Base-by-base conservation (phyloP, 1,140 invertebrate genomes). In the Planococcus citri region DNA sequence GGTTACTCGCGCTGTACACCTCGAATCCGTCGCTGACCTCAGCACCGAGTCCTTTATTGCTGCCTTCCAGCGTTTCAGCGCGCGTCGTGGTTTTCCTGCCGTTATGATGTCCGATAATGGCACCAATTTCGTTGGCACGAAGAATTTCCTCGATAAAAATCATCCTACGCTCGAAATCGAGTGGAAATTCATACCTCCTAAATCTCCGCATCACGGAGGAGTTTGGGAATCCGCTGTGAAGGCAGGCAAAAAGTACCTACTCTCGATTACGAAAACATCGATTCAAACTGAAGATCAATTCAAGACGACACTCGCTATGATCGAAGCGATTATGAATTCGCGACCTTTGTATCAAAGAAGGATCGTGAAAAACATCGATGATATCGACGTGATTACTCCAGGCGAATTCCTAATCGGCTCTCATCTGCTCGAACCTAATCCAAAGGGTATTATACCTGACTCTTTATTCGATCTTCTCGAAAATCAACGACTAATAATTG, bases 31-130 rank as follows among this genome's bases (percentile, higher is more conserved):
- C 17, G 68, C 69, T 37, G 70, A 74, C 25, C 33, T 74, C 29
- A 57, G 69, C 25, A 73, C 73, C 1, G 60, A 73, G 1, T 27
- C 72, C 21, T 73, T 73, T 74, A 69, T 80, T 12, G 73, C 76
- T 9, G 74, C 77, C 12, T 70, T 82, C 1, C 70, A 73, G n/a
- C 71, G 80, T 41, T 82, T 82, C 71, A 73, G 76, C 9, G 70
- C 74, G 4, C 72, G 78, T 3, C 72, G 80, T 41, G 79, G 79
- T 37, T 69, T 73, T 20, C 75, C 75, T n/a, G 20, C 14, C 0
- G 68, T 71, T 24, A 75, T 80, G 0, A 73, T 75, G 71, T 75
- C 73, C 1, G 78, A 80, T 70, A 76, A 76, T 58, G 79, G 76
- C 1, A 76, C 75, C 1, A 80, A 79, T 72, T 80, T 77, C 64